Evolutionary conservation across 2,113 vertebrate species (phyloP), one percentile per base, ranked within the genome.

Genomic region (Cyphomyrus plagiostoma): DNA sequence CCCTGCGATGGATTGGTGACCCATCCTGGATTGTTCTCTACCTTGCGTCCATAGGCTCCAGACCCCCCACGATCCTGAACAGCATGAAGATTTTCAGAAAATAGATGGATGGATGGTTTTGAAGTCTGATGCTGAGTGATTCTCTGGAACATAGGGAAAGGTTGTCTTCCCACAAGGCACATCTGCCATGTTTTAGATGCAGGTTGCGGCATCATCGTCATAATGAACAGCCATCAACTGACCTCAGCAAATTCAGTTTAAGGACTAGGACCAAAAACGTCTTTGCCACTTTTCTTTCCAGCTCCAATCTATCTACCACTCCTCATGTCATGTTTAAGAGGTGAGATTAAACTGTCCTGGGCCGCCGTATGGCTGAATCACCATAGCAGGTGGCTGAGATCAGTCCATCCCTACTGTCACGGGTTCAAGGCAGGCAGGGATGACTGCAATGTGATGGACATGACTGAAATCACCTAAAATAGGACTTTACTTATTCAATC

Each of bases 171-270:
- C 3, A 0, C 9, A 26, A 26, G 62, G 62, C 62, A 30, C 62
- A 70, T 35, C 62, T 30, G 62, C n/a, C n/a, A 13, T 30, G 3
- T 26, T 70, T 30, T 70, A 70, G 26, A 70, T 30, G 10, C 62
- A 30, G 62, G 62, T 70, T 30, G 62, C n/a, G 10, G 62, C n/a
- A 70, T 3, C 30, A 30, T 70, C 3, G 62, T 70, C 62, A 70
- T 85, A 83, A 89, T 86, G 53, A 50, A 58, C 53, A 45, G 56
- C 35, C 23, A 84, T 17, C 23, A n/a, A 46, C 42, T 86, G 11
- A 46, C 23, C n/a, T 39, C 82, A 82, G 53, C 50, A 89, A 66
- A 62, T 86, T 86, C 53, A 35, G 80, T 89, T 84, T 46, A 89
- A 11, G 80, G 30, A 17, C 35, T 10, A 89, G 23, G 23, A 80